Conservation (phyloP, 2,888 invertebrate species). For the Metellina segmentata region DNA sequence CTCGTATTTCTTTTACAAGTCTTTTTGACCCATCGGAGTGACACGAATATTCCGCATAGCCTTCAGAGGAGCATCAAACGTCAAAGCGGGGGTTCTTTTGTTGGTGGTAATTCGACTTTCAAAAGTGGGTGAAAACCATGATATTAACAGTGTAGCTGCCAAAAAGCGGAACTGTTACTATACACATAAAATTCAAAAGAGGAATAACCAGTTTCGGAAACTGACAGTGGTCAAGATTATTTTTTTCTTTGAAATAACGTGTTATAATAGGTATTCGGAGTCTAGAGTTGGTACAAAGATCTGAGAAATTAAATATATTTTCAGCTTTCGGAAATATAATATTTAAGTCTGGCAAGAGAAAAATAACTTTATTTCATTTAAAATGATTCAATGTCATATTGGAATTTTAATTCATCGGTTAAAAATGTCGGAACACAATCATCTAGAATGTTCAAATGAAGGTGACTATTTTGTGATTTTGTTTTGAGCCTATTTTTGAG, state of each 20-base stretch:
- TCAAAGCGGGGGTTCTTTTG: constrained; percentile 43
- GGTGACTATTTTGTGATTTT: no score
- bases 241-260: background rate
- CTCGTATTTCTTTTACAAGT: constrained; percentile 25
- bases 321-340: no score
- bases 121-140: constrained; percentile 44
- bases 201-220: constrained; percentile 20
- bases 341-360: no score
- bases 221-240: background rate
- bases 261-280: no score
- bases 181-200: background rate
- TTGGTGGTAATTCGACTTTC: constrained; percentile 19
- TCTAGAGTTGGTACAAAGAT: no score
- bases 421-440: no score
- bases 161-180: constrained; percentile 27
- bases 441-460: no score
- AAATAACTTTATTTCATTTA: no score
- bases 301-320: no score
- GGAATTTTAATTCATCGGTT: no score
- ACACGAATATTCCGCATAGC: constrained; percentile 46
- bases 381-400: no score
- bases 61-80: constrained; percentile 13
- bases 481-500: no score
- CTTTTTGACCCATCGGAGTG: constrained; percentile 44
- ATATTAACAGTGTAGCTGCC: constrained; percentile 19